Base-by-base conservation (phyloP, 2,888 invertebrate species). In the Stegophylla sp. region DNA sequence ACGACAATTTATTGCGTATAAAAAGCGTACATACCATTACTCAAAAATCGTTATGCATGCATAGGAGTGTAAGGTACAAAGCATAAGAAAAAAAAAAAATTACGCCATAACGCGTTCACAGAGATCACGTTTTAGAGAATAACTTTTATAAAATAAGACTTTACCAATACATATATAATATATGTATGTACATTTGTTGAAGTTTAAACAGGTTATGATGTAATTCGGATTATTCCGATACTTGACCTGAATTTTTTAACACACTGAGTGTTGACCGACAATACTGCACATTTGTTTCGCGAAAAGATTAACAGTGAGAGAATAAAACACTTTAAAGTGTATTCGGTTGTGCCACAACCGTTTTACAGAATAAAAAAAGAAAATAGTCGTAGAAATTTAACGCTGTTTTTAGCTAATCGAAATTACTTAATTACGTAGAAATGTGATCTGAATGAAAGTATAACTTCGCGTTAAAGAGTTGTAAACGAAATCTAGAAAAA, bases 161-260 rank as follows among this genome's bases (percentile, higher is more conserved):
- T 53, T n/a, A 13, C 28, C 20, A n/a, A 34, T 34, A 13, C 4
- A 7, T 34, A 34, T 34, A 7, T 34, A 7, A 7, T 34, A 7
- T 34, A 7, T 34, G 34, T 34, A 7, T 34, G 34, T 20, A 9
- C 10, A 69, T 51, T 53, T 12, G 17, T 76, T 34, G 7, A 34
- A 34, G 34, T 34, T 34, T 43, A 66, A 53, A 75, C 34, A 17
- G 41, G 23, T 64, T 53, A 53, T 56, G 66, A 41, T 53, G 12
- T n/a, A n/a, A n/a, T 75, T 64, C 75, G 9, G 23, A 23, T 75
- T n/a, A 66, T 66, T 41, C 4, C 41, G 7, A 66, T 66, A 41
- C 76, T 76, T 53, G 53, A 76, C 66, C 66, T 53, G 7, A 13
- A 76, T 76, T 41, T 26, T 15, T 1, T 34, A n/a, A n/a, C n/a